Conservation (phyloP, 1,140 invertebrate species). For the Thaumatotibia leucotreta region DNA sequence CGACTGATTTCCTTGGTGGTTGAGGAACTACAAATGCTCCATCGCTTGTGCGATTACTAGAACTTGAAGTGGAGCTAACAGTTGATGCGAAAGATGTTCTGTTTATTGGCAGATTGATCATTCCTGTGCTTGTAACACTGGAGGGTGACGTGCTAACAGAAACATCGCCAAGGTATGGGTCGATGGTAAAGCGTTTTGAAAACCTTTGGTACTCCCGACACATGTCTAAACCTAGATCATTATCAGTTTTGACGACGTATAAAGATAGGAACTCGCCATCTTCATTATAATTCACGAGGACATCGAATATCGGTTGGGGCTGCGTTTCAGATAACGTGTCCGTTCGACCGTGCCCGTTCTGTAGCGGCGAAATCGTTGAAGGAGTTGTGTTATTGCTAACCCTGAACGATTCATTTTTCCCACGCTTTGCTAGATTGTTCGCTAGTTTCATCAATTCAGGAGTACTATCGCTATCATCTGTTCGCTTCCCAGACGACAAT, state of each 20-base stretch:
- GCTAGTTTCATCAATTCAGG: constrained; percentile 57
- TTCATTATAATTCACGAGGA: constrained; percentile 67
- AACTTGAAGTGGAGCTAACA: constrained; percentile 60
- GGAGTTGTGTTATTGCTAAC: constrained; percentile 63
- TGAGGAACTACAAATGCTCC: constrained; percentile 69
- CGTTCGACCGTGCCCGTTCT: constrained; percentile 51
- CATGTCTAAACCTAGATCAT: constrained; percentile 67
- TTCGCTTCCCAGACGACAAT: constrained; percentile 24
- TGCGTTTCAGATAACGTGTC: constrained; percentile 52
- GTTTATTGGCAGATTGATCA: constrained; percentile 59
- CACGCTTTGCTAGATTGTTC: constrained; percentile 41
- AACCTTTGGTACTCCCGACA: constrained; percentile 70
- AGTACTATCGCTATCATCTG: constrained; percentile 42
- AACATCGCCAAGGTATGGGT: constrained; percentile 65
- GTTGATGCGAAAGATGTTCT: constrained; percentile 68
- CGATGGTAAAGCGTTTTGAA: constrained; percentile 65
- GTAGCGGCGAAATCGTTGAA: constrained; percentile 67
- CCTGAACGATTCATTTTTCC: constrained; percentile 58
- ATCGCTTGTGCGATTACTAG: constrained; percentile 67
- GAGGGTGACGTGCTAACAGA: constrained; percentile 64
- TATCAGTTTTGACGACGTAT: constrained; percentile 67
- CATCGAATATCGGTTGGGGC: constrained; percentile 62
- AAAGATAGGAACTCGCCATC: constrained; percentile 70
- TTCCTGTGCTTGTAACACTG: constrained; percentile 66
- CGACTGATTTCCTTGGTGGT: constrained; percentile 60